phyloP scores from a whole-genome alignment of 1,140 invertebrate species.

The Hylaeus anthracinus region DNA sequence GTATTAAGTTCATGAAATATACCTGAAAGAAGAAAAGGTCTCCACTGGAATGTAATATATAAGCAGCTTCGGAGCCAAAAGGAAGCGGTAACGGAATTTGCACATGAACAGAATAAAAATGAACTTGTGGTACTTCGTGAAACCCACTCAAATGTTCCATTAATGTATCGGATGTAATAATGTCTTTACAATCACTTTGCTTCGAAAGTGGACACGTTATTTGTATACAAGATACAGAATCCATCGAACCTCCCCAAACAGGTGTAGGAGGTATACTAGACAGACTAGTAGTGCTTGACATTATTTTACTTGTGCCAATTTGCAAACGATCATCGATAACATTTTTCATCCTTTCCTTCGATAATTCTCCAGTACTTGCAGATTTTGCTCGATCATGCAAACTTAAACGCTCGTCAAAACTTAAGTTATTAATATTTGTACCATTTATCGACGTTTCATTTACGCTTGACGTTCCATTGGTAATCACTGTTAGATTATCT shows the following conservation, averaged over 20 bases:
- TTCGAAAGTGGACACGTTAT: slow-evolving; percentile 70
- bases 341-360: slow-evolving; percentile 39
- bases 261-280: slow-evolving; percentile 59
- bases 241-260: slow-evolving; percentile 73
- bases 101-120: slow-evolving; percentile 68
- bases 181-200: slow-evolving; percentile 62
- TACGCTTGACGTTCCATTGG: neutral
- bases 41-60: slow-evolving; percentile 68
- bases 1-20: slow-evolving; percentile 11
- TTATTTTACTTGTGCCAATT: neutral
- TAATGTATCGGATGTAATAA: slow-evolving; percentile 58
- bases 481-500: slow-evolving; percentile 69
- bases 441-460: neutral
- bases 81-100: slow-evolving; percentile 71
- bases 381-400: slow-evolving; percentile 71
- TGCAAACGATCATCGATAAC: slow-evolving; percentile 17
- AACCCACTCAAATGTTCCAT: slow-evolving; percentile 69
- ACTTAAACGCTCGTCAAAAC: slow-evolving; percentile 58
- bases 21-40: slow-evolving; percentile 76
- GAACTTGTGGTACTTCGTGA: slow-evolving; percentile 70
- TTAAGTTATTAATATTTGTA: slow-evolving; percentile 25
- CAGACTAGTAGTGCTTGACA: slow-evolving; percentile 19
- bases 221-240: slow-evolving; percentile 65
- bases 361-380: slow-evolving; percentile 76
- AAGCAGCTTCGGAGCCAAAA: slow-evolving; percentile 67